Percentiles rank a stretch among this genome's conserved stretches.
phyloP scores from a whole-genome alignment of 2,113 vertebrate genomes.

The Heptranchias perlo region DNA sequence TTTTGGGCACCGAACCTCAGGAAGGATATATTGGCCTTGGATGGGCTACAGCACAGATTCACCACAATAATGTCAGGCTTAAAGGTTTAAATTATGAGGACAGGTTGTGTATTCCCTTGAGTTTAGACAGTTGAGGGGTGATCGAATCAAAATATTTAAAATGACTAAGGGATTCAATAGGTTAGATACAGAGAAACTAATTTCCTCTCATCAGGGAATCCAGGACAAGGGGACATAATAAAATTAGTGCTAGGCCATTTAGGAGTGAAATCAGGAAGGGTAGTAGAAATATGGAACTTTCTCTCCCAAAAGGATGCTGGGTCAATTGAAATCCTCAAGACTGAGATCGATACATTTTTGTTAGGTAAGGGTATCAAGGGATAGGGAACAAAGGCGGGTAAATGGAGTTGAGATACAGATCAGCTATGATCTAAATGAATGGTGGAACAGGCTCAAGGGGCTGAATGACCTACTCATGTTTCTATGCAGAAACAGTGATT shows the following conservation, averaged over 20 bases:
- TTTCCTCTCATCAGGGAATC: neutral
- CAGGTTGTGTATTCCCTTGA: neutral
- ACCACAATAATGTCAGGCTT: neutral
- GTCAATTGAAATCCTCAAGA: neutral
- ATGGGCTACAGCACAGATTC: no score
- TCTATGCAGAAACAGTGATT: neutral
- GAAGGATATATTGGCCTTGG: no score
- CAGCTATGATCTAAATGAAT: neutral
- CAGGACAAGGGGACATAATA: neutral
- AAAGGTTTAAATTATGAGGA: neutral
- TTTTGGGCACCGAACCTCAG: neutral
- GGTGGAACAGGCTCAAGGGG: neutral
- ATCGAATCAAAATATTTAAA: neutral
- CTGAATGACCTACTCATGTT: neutral
- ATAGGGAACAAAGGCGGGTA: neutral
- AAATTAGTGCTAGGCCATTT: no score
- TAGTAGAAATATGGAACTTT: neutral
- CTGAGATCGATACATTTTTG: neutral
- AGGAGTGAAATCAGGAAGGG: neutral
- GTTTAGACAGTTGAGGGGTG: neutral
- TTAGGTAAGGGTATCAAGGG: neutral
- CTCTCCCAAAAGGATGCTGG: neutral
- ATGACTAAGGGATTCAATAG: neutral
- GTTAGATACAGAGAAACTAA: neutral
- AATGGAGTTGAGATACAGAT: neutral